These are phyloP conservation scores for Brachyrhaphis roseni DNA, from an alignment of 2,797 vertebrate species.

Conservation along the genomic window DNA sequence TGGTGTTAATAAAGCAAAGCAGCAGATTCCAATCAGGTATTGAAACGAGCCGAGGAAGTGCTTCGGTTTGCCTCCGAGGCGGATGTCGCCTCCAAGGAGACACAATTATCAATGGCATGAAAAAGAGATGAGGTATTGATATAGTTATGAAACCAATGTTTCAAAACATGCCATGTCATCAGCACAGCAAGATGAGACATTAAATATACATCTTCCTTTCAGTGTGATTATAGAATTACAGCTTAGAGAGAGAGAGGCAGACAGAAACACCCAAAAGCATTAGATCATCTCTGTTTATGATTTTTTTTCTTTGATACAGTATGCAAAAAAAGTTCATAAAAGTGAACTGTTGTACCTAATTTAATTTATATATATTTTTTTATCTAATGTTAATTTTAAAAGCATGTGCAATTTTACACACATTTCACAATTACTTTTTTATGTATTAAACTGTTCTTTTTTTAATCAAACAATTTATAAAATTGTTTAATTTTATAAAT, in stretches of 20 bases:
- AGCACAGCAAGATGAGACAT: slow-evolving; percentile 71
- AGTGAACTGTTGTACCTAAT: not conserved
- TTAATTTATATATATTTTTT: not conserved
- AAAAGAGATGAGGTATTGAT: slow-evolving; percentile 84
- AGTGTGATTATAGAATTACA: slow-evolving; percentile 67
- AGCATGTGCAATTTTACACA: not conserved
- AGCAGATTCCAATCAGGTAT: slow-evolving; percentile 48
- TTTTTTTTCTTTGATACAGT: not conserved
- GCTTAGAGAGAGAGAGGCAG: slow-evolving; percentile 13
- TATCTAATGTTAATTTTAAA: not conserved
- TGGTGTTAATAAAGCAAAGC: slow-evolving; percentile 52
- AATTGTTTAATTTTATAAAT: not conserved
- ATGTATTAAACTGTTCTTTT: not conserved
- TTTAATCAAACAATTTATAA: not conserved
- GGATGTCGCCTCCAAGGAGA: slow-evolving; percentile 45
- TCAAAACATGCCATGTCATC: slow-evolving; percentile 80
- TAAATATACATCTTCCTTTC: slow-evolving; percentile 72
- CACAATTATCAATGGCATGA: slow-evolving; percentile 71
- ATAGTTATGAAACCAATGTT: slow-evolving; percentile 80
- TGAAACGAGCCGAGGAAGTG: slow-evolving; percentile 64
- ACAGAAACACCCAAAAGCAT: slow-evolving; percentile 28
- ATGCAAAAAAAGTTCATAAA: not conserved
- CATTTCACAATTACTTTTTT: not conserved
- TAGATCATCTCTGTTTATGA: slow-evolving; percentile 22
- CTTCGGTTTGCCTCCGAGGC: slow-evolving; percentile 59